phyloP scores from a whole-genome alignment of 2,113 vertebrate genomes.

The Plotosus lineatus region DNA sequence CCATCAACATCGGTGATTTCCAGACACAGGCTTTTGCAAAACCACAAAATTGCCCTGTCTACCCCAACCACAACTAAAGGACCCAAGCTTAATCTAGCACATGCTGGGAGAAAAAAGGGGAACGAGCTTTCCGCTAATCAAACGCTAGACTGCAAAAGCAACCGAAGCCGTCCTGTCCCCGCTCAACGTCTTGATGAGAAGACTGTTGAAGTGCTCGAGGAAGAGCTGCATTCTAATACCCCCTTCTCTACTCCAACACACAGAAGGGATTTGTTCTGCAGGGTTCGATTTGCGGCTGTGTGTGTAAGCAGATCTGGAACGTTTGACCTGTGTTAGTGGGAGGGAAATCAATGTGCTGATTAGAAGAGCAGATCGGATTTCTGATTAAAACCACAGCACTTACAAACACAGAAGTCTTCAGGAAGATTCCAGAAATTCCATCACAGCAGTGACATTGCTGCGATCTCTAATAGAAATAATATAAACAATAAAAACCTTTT shows the following conservation, averaged over 20 bases:
- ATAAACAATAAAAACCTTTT: neutral
- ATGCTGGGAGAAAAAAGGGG: neutral
- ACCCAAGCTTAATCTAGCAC: constrained; percentile 21
- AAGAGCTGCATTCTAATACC: constrained; percentile 25
- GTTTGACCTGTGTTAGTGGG: constrained; percentile 46
- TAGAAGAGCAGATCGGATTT: constrained; percentile 55
- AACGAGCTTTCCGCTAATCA: constrained; percentile 56
- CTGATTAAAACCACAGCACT: constrained; percentile 50
- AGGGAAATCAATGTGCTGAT: constrained; percentile 55
- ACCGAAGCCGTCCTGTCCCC: constrained; percentile 20
- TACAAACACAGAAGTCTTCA: constrained; percentile 14
- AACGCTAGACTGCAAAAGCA: constrained; percentile 58
- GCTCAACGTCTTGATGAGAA: constrained; percentile 44
- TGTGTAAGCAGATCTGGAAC: constrained; percentile 51
- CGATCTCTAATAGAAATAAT: neutral
- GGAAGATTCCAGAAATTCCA: constrained; percentile 40
- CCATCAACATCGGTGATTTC: constrained; percentile 27
- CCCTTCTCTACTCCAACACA: constrained; percentile 32
- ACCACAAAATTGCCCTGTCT: constrained; percentile 40
- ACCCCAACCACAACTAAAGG: constrained; percentile 23
- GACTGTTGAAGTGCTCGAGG: constrained; percentile 13
- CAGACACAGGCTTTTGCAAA: constrained; percentile 26
- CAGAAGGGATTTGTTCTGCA: constrained; percentile 48
- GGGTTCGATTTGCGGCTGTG: constrained; percentile 40
- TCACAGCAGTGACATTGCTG: constrained; percentile 17